A percentile compares a stretch with the other conserved stretches of the same genome.
Conservation (phyloP, 2,113 vertebrate genomes). For the Dipodomys merriami region DNA sequence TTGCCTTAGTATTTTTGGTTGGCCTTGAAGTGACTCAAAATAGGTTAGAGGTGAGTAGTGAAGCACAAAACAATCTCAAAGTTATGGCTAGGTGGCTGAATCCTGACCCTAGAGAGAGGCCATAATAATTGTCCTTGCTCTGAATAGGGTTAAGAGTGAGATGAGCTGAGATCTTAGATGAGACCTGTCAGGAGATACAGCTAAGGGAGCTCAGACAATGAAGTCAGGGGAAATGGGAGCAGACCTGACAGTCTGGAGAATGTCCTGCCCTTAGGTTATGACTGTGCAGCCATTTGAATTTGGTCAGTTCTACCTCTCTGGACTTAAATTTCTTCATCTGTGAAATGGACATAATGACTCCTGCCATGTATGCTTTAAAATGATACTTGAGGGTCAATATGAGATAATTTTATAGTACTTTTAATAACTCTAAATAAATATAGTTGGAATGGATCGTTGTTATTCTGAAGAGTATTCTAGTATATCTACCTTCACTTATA, state of each 20-base stretch:
- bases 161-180: neutral
- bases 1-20: neutral
- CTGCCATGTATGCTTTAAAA: neutral
- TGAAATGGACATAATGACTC: neutral
- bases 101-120: neutral
- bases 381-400: slow-evolving; percentile 12
- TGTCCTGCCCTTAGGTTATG: neutral
- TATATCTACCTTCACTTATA: neutral
- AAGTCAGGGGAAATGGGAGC: neutral
- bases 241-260: neutral
- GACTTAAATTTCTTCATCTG: slow-evolving; percentile 12
- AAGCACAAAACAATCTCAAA: neutral
- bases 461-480: neutral
- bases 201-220: neutral
- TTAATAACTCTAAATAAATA: slow-evolving; percentile 16
- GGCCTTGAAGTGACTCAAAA: neutral
- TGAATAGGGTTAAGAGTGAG: neutral
- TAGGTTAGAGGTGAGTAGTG: neutral
- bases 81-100: neutral
- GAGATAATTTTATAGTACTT: neutral
- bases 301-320: neutral
- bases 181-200: neutral
- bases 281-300: slow-evolving; percentile 37
- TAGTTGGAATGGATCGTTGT: neutral
- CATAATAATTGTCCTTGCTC: slow-evolving; percentile 10